A percentile compares a stretch with the other conserved stretches of the same genome.
phyloP scores from a whole-genome alignment of 2,113 vertebrate species.

The Fukomys damarensis region DNA sequence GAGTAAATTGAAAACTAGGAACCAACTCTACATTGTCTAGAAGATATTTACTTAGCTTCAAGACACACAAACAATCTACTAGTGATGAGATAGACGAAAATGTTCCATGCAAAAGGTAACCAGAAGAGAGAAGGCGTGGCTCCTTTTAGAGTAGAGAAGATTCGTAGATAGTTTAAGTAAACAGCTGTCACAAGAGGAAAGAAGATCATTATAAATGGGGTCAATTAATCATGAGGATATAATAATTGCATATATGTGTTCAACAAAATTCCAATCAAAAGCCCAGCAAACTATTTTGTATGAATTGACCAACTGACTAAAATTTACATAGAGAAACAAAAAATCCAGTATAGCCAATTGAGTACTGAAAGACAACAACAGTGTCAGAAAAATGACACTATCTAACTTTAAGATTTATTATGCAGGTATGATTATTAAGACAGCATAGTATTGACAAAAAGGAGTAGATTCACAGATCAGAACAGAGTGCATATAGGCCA shows the following conservation, averaged over 20 bases:
- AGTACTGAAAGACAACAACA: background rate
- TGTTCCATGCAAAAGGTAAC: no score
- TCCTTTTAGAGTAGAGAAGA: background rate
- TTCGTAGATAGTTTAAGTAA: background rate
- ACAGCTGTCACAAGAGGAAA: background rate
- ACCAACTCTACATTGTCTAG: no score
- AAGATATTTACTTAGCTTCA: no score
- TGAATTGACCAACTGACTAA: background rate
- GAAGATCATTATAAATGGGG: background rate
- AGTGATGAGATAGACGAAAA: no score
- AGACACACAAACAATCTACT: no score
- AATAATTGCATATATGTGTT: background rate
- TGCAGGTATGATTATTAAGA: background rate
- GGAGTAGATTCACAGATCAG: no score
- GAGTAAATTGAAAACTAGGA: no score
- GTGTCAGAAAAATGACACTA: background rate
- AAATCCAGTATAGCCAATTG: background rate
- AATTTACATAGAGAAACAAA: background rate
- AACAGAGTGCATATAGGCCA: background rate
- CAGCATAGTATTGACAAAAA: no score
- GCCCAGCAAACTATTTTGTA: no score
- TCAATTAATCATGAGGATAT: background rate
- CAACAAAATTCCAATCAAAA: background rate
- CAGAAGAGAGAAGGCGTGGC: no score
- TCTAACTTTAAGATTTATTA: background rate